Percentiles rank a stretch among this genome's conserved stretches.
Conservation (phyloP, 2,113 vertebrate genomes). For the Bagarius yarrelli region DNA sequence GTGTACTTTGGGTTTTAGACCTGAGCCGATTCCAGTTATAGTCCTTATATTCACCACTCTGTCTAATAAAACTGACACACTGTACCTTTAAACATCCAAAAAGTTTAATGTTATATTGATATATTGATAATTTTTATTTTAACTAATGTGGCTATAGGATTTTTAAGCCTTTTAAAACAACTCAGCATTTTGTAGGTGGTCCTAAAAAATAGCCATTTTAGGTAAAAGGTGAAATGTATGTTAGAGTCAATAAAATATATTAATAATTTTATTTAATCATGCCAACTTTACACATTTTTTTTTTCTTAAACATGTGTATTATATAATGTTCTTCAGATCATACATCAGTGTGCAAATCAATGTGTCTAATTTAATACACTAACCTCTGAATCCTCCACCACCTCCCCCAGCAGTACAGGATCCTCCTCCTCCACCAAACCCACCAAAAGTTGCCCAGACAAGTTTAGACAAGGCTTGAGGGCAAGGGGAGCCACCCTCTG, state of each 20-base stretch:
- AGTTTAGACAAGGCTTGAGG: slow-evolving; percentile 75
- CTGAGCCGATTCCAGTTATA: background rate
- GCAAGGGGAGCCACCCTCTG: slow-evolving; percentile 81
- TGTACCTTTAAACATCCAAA: background rate
- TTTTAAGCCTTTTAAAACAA: background rate
- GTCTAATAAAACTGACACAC: background rate
- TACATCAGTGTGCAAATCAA: background rate
- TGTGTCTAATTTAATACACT: slow-evolving; percentile 33
- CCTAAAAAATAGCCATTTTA: background rate
- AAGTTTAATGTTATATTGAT: no score
- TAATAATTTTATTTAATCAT: no score
- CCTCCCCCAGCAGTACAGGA: slow-evolving; percentile 85
- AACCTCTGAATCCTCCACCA: slow-evolving; percentile 85
- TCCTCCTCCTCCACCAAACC: slow-evolving; percentile 86
- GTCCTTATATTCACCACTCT: background rate
- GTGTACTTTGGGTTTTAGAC: background rate
- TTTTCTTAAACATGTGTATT: no score
- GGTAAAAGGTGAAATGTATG: background rate
- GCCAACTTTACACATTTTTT: no score
- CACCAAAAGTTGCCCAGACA: slow-evolving; percentile 81
- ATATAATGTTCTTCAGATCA: no score
- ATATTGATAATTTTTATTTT: background rate
- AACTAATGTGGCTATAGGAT: background rate
- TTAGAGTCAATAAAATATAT: background rate
- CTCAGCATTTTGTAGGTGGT: background rate